Conservation (phyloP, 2,888 invertebrate species). For the Esperia sulphurella region DNA sequence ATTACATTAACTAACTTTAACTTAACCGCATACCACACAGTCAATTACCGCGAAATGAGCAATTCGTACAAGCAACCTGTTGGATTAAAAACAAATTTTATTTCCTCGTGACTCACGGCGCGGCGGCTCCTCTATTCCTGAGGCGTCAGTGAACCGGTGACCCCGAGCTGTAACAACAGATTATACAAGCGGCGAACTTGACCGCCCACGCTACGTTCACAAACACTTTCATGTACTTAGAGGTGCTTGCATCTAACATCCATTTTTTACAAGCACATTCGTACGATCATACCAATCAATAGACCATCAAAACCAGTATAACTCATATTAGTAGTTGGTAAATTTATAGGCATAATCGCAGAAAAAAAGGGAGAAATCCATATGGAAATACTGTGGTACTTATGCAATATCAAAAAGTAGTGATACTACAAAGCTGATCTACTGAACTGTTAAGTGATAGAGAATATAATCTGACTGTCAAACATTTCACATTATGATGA, state of each 20-base stretch:
- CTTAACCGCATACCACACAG: conserved; percentile 45
- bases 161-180: conserved; percentile 53
- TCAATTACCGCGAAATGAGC: conserved; percentile 51
- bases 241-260: conserved; percentile 15
- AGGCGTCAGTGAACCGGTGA: conserved; percentile 55
- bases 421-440: too few species aligned
- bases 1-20: conserved; percentile 33
- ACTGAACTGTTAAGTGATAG: too few species aligned
- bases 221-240: conserved; percentile 36
- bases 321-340: too few species aligned
- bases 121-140: conserved; percentile 41
- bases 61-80: conserved; percentile 48
- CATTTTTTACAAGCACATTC: too few species aligned
- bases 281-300: too few species aligned
- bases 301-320: too few species aligned
- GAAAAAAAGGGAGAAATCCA: too few species aligned
- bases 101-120: conserved; percentile 55
- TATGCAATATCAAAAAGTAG: too few species aligned
- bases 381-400: too few species aligned
- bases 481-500: too few species aligned
- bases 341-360: too few species aligned
- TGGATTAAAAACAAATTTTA: conserved; percentile 47
- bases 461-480: too few species aligned
- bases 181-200: conserved; percentile 60
- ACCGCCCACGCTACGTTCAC: conserved; percentile 68